Evolutionary conservation across 2,797 vertebrate species (phyloP).

Genomic region (Atherinosoma microstoma): DNA sequence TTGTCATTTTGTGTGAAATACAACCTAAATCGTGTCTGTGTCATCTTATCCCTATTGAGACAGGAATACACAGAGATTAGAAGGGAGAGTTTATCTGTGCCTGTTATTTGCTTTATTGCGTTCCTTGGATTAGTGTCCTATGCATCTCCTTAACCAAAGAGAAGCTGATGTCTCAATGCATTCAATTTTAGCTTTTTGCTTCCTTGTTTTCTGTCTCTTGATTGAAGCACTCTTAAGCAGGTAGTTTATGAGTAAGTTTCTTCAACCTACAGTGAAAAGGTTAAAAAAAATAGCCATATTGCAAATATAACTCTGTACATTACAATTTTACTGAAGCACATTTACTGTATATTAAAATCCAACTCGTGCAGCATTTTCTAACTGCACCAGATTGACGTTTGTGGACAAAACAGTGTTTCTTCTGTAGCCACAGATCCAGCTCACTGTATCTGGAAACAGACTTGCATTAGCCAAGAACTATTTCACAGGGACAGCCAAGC

Average conservation of each 20-base stretch:
- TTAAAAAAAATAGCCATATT: neutral
- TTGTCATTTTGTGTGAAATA: conserved; percentile 53
- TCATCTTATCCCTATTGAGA: conserved; percentile 52
- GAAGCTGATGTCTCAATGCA: conserved; percentile 27
- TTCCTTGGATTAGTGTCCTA: conserved; percentile 51
- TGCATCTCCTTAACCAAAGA: conserved; percentile 49
- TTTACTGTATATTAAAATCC: conserved; percentile 42
- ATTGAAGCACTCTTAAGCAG: conserved; percentile 33
- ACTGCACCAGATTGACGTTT: conserved; percentile 50
- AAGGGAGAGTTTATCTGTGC: conserved; percentile 50
- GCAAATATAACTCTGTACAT: conserved; percentile 7
- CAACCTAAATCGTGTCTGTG: conserved; percentile 40
- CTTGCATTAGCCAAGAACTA: conserved; percentile 81
- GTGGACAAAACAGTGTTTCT: conserved; percentile 44
- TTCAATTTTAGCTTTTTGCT: conserved; percentile 24
- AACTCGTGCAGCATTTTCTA: conserved; percentile 39
- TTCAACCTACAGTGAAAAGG: conserved; percentile 10
- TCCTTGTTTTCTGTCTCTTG: conserved; percentile 15
- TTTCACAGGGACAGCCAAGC: conserved; percentile 83
- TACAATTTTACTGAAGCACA: conserved; percentile 3
- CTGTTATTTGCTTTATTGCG: conserved; percentile 25
- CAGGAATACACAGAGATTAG: conserved; percentile 41
- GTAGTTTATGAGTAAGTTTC: conserved; percentile 9
- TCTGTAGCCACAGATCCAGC: conserved; percentile 59
- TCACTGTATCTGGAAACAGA: conserved; percentile 78